A percentile compares a stretch with the other conserved stretches of the same genome.
These are phyloP conservation scores for Dinoponera quadriceps DNA, from an alignment of 1,140 invertebrate genomes.

Conservation along the genomic window DNA sequence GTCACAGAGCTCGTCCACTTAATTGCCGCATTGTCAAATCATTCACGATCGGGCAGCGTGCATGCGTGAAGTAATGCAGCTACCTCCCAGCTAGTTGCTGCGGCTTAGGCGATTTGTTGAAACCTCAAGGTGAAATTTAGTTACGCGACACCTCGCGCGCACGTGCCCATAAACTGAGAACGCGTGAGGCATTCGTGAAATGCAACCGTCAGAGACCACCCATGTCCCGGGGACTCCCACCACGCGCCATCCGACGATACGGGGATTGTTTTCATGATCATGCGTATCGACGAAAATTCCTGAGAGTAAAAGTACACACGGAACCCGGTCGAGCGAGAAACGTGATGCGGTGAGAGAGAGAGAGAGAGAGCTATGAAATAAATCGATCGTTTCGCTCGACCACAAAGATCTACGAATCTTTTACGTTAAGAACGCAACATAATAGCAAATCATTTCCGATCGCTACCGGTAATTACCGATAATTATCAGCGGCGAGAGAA, in stretches of 20 bases:
- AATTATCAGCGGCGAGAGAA: too few species aligned
- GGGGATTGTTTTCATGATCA: constrained; percentile 46
- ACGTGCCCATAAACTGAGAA: constrained; percentile 80
- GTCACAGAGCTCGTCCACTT: constrained; percentile 68
- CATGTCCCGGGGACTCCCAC: constrained; percentile 54
- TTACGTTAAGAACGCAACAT: background rate
- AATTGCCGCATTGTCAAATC: constrained; percentile 73
- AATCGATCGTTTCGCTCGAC: background rate
- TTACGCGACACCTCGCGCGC: constrained; percentile 75
- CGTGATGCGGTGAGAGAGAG: background rate
- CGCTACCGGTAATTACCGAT: too few species aligned
- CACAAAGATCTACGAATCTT: background rate
- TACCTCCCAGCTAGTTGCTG: constrained; percentile 35
- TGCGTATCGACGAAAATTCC: constrained; percentile 59
- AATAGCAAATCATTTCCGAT: background rate
- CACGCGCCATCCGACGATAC: constrained; percentile 7
- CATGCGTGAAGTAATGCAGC: constrained; percentile 66
- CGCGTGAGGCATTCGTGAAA: constrained; percentile 79
- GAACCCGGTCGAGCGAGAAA: background rate
- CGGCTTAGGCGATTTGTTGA: constrained; percentile 61
- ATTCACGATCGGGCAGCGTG: constrained; percentile 67
- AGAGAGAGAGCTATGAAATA: background rate
- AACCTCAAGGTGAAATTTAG: constrained; percentile 77
- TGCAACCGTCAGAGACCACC: constrained; percentile 77
- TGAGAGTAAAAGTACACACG: background rate